A percentile compares a stretch with the other conserved stretches of the same genome.
These are phyloP conservation scores for Danaus plexippus DNA, from an alignment of 1,140 invertebrate species.

Conservation along the genomic window DNA sequence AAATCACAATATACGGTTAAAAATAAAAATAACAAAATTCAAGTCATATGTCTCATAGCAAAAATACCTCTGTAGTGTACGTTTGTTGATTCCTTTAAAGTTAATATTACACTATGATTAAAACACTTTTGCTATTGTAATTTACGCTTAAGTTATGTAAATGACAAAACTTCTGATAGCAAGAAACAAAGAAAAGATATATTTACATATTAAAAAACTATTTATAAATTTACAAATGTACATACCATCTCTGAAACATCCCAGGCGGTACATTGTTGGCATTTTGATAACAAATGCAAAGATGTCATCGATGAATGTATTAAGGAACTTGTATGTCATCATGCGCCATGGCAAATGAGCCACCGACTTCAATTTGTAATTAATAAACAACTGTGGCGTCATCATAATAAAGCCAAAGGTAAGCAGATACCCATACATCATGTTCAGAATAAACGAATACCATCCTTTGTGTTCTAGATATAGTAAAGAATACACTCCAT, in stretches of 20 bases:
- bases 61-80: too few relatives aligned
- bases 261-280: conserved; percentile 96
- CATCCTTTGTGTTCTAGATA: conserved; percentile 99
- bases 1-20: too few relatives aligned
- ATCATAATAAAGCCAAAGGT: conserved; percentile 99
- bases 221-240: conserved; percentile 10
- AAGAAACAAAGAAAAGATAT: too few relatives aligned
- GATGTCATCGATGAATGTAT: conserved; percentile 99
- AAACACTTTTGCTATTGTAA: too few relatives aligned
- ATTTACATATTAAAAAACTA: too few relatives aligned
- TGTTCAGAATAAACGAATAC: conserved; percentile 94
- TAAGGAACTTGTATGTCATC: conserved; percentile 99
- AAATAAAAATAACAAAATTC: too few relatives aligned
- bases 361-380: conserved; percentile 99
- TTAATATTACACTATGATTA: too few relatives aligned
- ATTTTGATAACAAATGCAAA: conserved; percentile 99
- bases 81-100: too few relatives aligned
- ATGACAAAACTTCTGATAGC: too few relatives aligned
- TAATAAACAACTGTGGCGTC: conserved; percentile 99
- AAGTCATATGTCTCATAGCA: too few relatives aligned
- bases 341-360: conserved; percentile 99
- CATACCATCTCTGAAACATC: conserved; percentile 96
- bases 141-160: too few relatives aligned
- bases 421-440: conserved; percentile 98
- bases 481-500: conserved; percentile 96